Evolutionary conservation across 2,888 invertebrate species (phyloP).

Genomic region (Cerastis rubricosa): DNA sequence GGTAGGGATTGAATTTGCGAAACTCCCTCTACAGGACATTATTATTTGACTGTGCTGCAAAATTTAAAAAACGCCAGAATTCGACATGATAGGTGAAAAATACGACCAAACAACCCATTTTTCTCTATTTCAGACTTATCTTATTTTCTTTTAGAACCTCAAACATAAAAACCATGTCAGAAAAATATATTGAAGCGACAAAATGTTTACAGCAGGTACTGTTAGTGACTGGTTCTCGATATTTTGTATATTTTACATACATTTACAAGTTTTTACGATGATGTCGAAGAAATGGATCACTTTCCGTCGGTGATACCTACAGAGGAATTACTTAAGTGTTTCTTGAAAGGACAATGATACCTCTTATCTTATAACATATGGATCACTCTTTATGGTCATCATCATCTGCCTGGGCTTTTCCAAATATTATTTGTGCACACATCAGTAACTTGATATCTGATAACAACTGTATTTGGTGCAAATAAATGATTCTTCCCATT

Average conservation of each 20-base stretch:
- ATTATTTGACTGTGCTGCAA: neutral
- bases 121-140: slow-evolving; percentile 30
- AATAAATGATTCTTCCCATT: no score
- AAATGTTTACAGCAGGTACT: slow-evolving; percentile 63
- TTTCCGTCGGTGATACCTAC: neutral
- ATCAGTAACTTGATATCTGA: no score
- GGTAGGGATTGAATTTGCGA: neutral
- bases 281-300: slow-evolving; percentile 7
- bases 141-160: slow-evolving; percentile 8
- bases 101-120: neutral
- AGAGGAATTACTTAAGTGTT: slow-evolving; percentile 18
- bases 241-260: slow-evolving; percentile 62
- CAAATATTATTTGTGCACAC: no score
- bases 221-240: slow-evolving; percentile 55
- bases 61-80: neutral
- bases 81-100: neutral
- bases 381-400: no score
- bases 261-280: slow-evolving; percentile 52
- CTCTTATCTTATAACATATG: neutral
- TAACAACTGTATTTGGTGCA: no score
- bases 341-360: neutral
- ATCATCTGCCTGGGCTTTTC: no score
- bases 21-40: neutral
- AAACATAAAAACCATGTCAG: slow-evolving; percentile 57
- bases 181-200: slow-evolving; percentile 60